Evolutionary conservation across 2,113 vertebrate genomes (phyloP), one percentile per base, ranked within the genome.

Genomic region (Ciconia maguari): DNA sequence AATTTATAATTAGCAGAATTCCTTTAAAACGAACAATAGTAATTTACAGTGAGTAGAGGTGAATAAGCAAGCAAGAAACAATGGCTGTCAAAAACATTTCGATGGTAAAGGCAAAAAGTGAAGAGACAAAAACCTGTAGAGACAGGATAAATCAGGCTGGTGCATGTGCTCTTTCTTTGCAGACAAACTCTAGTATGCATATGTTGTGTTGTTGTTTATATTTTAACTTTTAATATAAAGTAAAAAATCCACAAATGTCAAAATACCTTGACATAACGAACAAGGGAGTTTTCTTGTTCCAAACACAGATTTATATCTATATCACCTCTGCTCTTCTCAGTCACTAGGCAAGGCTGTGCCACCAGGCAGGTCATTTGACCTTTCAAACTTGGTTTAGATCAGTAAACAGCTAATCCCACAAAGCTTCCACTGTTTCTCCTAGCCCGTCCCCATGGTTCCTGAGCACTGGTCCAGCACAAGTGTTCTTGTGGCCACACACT

Each of bases 391-490:
- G 20, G 48, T n/a, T 55, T 55, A 41, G 41, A 8, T 30, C 34
- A 17, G 29, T 27, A 8, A 62, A 46, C 17, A 54, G 64, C 80
- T 26, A 20, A 49, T 10, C 24, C 48, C 30, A 29, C 27, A 55
- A 70, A 77, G n/a, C 29, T 30, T 21, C 34, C 29, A 52, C 32
- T 17, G 17, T 29, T 60, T 75, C 52, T 41, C 38, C 62, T 25
- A 27, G 46, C 22, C 62, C 3, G 0, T 14, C n/a, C 48, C 16
- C 3, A 1, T 11, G 41, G 41, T 5, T 62, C 13, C 41, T 32
- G 30, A 83, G 22, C 57, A 27, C 32, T 64, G n/a, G 32, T 36
- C 66, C 66, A 65, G 42, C 36, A 51, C 21, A 49, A 44, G 30
- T 16, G 14, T 29, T 79, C 58, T 24, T 6, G 9, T n/a, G 44